Conservation (phyloP, 2,797 vertebrate genomes). For the Enoplosus armatus region DNA sequence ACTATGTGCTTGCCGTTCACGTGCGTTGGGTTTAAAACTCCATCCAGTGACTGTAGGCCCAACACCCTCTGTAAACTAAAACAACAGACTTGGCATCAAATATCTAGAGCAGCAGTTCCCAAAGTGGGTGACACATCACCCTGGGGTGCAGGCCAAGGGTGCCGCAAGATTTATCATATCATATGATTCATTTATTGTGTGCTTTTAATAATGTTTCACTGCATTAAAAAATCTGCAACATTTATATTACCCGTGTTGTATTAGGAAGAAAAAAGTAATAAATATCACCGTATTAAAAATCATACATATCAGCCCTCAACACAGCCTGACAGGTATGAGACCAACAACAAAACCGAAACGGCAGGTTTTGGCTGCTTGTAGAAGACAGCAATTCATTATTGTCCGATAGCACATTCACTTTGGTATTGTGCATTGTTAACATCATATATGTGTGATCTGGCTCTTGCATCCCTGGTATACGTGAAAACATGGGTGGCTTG, state of each 20-base stretch:
- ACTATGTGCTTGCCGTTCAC: constrained; percentile 91
- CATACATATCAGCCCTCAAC: background rate
- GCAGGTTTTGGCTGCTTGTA: background rate
- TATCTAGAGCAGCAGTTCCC: background rate
- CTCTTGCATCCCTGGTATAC: background rate
- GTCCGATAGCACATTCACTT: background rate
- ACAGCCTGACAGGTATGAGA: too few species aligned
- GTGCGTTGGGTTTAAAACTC: constrained; percentile 87
- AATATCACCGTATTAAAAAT: too few species aligned
- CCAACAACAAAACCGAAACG: too few species aligned
- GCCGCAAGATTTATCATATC: too few species aligned
- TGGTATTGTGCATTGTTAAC: background rate
- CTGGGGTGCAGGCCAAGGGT: too few species aligned
- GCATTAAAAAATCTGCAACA: too few species aligned
- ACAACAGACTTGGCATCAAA: constrained; percentile 14
- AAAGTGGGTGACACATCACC: too few species aligned
- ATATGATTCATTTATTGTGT: too few species aligned
- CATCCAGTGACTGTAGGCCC: constrained; percentile 91
- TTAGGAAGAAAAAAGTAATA: too few species aligned
- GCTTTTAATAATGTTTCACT: too few species aligned
- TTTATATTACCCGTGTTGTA: too few species aligned
- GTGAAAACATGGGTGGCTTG: background rate
- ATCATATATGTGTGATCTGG: background rate
- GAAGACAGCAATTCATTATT: background rate
- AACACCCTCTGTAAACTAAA: constrained; percentile 89